Evolutionary conservation across 2,113 vertebrate species (phyloP).

Genomic region (Caretta caretta): DNA sequence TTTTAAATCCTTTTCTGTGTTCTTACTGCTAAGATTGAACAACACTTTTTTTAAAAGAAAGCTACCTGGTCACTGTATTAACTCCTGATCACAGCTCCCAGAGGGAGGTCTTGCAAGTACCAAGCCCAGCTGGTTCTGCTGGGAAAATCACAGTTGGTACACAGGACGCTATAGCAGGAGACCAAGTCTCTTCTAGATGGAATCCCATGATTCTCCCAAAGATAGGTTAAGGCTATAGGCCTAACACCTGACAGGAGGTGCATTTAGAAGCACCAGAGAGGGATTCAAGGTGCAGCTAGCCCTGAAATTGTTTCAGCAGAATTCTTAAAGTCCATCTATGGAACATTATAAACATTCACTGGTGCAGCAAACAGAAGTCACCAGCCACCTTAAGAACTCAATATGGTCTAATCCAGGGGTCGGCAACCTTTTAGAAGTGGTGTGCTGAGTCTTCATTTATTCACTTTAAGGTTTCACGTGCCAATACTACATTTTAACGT

Average conservation of each 20-base stretch:
- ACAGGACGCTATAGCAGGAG: neutral
- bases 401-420: neutral
- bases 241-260: neutral
- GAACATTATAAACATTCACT: neutral
- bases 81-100: too few relatives aligned
- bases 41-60: neutral
- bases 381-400: neutral
- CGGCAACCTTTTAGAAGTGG: too few relatives aligned
- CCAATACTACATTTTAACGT: too few relatives aligned
- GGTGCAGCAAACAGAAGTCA: neutral
- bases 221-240: neutral
- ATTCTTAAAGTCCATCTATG: neutral
- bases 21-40: neutral
- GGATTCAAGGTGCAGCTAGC: neutral
- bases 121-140: neutral
- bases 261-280: neutral
- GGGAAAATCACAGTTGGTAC: neutral
- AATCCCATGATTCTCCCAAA: neutral
- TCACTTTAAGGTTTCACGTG: too few relatives aligned
- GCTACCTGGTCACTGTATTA: neutral
- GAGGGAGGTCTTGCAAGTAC: neutral
- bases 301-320: neutral
- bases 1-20: neutral
- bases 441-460: too few relatives aligned
- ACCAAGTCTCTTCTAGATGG: neutral